Base-by-base conservation (phyloP, 2,113 vertebrate genomes). In the Macquaria australasica region DNA sequence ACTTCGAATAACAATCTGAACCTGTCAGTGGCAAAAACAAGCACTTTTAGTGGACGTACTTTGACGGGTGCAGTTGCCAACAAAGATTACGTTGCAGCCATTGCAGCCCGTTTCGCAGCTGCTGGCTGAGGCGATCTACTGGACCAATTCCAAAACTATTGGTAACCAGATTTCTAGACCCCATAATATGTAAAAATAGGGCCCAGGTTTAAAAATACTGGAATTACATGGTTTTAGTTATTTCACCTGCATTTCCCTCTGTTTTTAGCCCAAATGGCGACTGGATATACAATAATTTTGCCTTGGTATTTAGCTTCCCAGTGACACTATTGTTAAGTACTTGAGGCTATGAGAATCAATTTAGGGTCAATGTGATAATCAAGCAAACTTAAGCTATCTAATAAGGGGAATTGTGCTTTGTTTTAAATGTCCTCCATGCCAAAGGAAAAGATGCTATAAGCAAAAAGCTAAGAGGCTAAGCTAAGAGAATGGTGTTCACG, bases 371-470 rank as follows among this genome's bases (percentile, higher is more conserved):
- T 84, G 88, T 89, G 90, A 85, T 90, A 85, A 91, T 90, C 76
- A 77, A 82, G 73, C 86, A 83, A 87, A 88, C 39, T 60, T 90
- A 87, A 88, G 89, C 84, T 91, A 82, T 89, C 70, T 77, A 82
- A 84, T 70, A 77, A 87, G 79, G 73, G 79, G 58, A 85, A 50
- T 56, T 37, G 51, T 80, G 81, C 71, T 89, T 89, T 88, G 64
- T 83, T 91, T 87, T 87, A 28, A 82, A 89, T 68, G 77, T 87
- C 88, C 59, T 89, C 81, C 77, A 93, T 89, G 91, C 91, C 92
- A 93, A 94, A 94, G 93, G 87, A 92, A 92, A 82, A 89, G 81
- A 70, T 34, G 83, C 79, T 73, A 2, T 12, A 53, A 48, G 73
- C 69, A 31, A 58, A 64, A 74, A 62, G 81, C 67, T 11, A 58